phyloP scores from a whole-genome alignment of 2,888 invertebrate species.

The Volucella zonaria region DNA sequence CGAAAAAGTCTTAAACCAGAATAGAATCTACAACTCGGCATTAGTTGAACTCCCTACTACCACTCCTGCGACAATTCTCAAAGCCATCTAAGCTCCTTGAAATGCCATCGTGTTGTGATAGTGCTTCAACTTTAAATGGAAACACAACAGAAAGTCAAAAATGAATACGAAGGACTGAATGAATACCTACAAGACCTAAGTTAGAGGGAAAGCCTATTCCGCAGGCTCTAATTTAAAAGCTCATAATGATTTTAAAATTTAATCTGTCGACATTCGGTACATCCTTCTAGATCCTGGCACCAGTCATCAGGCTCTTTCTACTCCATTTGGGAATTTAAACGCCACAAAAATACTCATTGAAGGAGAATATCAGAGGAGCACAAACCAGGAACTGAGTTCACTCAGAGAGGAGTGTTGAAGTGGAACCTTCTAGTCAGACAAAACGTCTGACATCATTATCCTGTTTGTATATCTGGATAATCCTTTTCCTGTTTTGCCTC shows the following conservation, averaged over 20 bases:
- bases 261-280: constrained; percentile 45
- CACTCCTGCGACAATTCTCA: not conserved
- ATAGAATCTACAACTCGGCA: constrained; percentile 27
- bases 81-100: not conserved
- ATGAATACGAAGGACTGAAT: constrained; percentile 6
- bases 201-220: not conserved
- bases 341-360: not conserved
- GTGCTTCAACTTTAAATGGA: constrained; percentile 33
- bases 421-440: constrained; percentile 68
- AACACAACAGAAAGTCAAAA: constrained; percentile 57
- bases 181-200: not conserved
- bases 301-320: constrained; percentile 33
- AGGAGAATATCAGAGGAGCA: not conserved
- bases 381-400: not conserved
- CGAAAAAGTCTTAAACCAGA: constrained; percentile 25
- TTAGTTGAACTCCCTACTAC: constrained; percentile 12
- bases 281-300: constrained; percentile 13
- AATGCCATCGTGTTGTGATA: constrained; percentile 30
- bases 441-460: constrained; percentile 72
- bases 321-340: constrained; percentile 43
- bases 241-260: constrained; percentile 65
- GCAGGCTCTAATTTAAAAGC: constrained; percentile 44
- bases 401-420: constrained; percentile 47
- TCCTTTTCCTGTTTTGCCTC: constrained; percentile 60
- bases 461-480: constrained; percentile 71